A percentile compares a stretch with the other conserved stretches of the same genome.
Conservation (phyloP, 1,140 invertebrate genomes). For the Bombus turneri region DNA sequence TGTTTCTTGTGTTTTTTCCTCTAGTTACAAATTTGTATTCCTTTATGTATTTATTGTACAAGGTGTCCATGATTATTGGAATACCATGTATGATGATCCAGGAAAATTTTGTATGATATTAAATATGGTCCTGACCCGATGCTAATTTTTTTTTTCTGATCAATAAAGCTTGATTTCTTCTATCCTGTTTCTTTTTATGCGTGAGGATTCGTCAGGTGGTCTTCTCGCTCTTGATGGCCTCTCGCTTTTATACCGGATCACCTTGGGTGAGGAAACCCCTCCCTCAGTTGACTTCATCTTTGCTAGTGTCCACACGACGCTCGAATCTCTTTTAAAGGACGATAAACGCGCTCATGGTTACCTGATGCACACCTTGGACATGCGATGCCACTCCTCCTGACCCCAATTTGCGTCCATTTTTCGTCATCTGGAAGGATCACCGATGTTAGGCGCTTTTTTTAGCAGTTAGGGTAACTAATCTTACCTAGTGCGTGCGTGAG, state of each 20-base stretch:
- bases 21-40: background rate
- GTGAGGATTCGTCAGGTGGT: background rate
- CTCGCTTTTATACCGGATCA: constrained; percentile 63
- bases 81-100: background rate
- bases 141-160: background rate
- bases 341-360: constrained; percentile 24
- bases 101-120: no score
- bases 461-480: background rate
- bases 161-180: background rate
- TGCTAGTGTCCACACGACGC: constrained; percentile 27
- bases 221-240: constrained; percentile 16
- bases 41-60: background rate
- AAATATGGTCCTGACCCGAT: background rate
- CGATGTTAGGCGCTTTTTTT: background rate
- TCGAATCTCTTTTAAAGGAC: constrained; percentile 40
- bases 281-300: constrained; percentile 11
- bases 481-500: background rate
- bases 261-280: constrained; percentile 51
- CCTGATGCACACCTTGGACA: background rate
- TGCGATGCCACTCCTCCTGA: background rate
- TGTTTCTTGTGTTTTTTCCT: background rate
- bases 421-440: background rate
- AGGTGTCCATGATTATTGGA: background rate
- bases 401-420: background rate
- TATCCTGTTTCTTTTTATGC: background rate